Conservation (phyloP, 2,888 invertebrate species). For the Lycocerus yunnanus region DNA sequence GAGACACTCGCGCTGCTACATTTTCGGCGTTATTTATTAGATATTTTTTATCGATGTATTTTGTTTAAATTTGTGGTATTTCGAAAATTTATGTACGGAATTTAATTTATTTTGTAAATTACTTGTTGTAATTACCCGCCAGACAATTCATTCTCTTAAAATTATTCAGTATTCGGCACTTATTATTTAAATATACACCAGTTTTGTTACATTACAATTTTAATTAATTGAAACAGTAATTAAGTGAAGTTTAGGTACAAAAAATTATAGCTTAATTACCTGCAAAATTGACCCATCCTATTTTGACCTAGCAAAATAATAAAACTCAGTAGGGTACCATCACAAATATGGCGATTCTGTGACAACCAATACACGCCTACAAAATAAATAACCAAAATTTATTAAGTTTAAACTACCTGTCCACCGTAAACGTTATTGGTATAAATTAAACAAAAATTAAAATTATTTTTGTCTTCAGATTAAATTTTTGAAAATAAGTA, state of each 20-base stretch:
- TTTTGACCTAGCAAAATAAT: conserved; percentile 13
- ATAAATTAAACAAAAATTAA: not conserved
- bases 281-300: conserved; percentile 12
- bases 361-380: conserved; percentile 25
- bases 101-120: conserved; percentile 6
- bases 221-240: not conserved
- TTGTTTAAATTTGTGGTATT: conserved; percentile 39
- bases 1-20: conserved; percentile 40
- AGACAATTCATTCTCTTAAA: not conserved
- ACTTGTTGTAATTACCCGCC: not conserved
- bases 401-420: not conserved
- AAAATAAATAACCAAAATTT: conserved; percentile 4
- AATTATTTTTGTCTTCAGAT: not conserved
- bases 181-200: not conserved
- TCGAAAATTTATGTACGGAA: conserved; percentile 37
- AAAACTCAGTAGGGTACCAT: conserved; percentile 23
- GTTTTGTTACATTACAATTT: not conserved
- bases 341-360: conserved; percentile 20
- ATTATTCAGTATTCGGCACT: not conserved
- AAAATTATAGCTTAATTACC: not conserved
- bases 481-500: not conserved
- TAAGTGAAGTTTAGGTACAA: not conserved
- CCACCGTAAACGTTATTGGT: not conserved
- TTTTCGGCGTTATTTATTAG: conserved; percentile 42
- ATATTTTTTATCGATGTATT: conserved; percentile 38